Evolutionary conservation across 2,888 invertebrate genomes (phyloP), one percentile per base, ranked within the genome.

Genomic region (Chrysolina americana): DNA sequence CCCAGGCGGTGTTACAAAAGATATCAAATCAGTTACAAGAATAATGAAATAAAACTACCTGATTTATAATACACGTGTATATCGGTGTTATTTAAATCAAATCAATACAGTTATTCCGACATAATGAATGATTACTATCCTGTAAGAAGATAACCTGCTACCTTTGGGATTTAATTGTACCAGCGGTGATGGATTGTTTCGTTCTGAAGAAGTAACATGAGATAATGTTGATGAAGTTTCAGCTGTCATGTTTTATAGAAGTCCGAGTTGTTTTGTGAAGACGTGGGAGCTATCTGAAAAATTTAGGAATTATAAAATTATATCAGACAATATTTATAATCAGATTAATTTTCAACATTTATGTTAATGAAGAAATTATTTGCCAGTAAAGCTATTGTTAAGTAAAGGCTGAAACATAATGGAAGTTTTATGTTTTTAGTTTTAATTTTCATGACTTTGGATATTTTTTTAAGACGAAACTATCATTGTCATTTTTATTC

Each of bases 51-150:
- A 56, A 65, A 69, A 64, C 65, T 69, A 69, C 65, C 65, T 65
- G 59, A 73, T 53, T 73, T 41, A 73, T 65, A 50, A 73, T 73
- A 69, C 73, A 69, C 56, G 47, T 73, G 73, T 73, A 73, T 56
- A 64, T 53, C 50, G 41, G 68, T 73, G 68, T 69, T 59, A 65
- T 73, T 65, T 53, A 59, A 65, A 48, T 69, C 73, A 23, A 68
- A 73, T 64, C 64, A 68, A 68, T 64, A 68, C 65, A 68, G 63
- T 21, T 72, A 19, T 48, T 53, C 36, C 47, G 73, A 47, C 69
- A 69, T 65, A 62, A 73, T 73, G 69, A 73, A 65, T 69, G 69
- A 73, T 73, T 69, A 56, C 28, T 13, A 41, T 69, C 56, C 8
- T 28, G 44, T 28, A 36, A 68, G 56, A 64, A 50, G n/a, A 19